Evolutionary conservation across 2,888 invertebrate species (phyloP).

Genomic region (Apomyelois bistriatella): DNA sequence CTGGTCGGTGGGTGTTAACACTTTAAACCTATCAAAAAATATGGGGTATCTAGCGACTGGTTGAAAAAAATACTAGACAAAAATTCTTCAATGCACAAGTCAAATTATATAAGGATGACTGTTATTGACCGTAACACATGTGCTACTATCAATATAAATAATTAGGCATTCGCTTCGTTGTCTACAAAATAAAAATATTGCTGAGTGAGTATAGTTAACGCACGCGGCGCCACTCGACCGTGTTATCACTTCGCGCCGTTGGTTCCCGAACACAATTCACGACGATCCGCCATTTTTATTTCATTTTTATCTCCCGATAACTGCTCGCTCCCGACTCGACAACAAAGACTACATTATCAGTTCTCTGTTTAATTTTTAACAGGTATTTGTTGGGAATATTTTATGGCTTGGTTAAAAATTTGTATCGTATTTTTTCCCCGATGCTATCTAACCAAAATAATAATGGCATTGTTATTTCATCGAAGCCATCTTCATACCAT

Average conservation of each 20-base stretch:
- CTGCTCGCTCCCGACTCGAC: constrained; percentile 34
- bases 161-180: too few species aligned
- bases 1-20: too few species aligned
- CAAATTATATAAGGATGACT: too few species aligned
- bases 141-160: too few species aligned
- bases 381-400: constrained; percentile 23
- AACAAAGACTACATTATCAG: constrained; percentile 29
- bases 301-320: constrained; percentile 31
- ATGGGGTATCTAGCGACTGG: too few species aligned
- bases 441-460: neutral
- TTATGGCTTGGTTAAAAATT: neutral
- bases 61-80: too few species aligned
- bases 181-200: constrained; percentile 8
- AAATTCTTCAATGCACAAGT: too few species aligned
- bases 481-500: too few species aligned
- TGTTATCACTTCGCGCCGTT: constrained; percentile 31
- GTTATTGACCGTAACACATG: too few species aligned
- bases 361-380: constrained; percentile 32
- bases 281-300: constrained; percentile 32
- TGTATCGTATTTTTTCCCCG: neutral
- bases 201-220: neutral
- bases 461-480: too few species aligned
- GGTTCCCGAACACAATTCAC: constrained; percentile 28
- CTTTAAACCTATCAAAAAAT: too few species aligned
- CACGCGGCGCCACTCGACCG: neutral